Conservation (phyloP, 2,888 invertebrate genomes). For the Synanthedon tipuliformis region DNA sequence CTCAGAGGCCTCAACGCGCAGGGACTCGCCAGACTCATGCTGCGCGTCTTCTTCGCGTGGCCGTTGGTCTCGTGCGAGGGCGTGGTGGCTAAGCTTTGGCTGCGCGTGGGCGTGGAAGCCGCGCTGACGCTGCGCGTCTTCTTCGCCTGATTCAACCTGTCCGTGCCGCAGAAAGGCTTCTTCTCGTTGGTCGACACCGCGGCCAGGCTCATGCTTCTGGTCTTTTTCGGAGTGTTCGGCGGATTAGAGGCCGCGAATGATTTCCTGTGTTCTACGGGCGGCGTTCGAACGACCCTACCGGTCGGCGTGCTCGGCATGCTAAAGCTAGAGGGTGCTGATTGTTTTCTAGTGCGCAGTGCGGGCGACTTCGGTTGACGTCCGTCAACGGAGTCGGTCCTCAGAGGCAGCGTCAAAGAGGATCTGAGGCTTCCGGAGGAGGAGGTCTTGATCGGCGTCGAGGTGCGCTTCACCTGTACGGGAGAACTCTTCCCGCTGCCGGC, state of each 20-base stretch:
- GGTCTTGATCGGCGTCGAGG: slow-evolving; percentile 37
- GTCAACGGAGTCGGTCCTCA: slow-evolving; percentile 23
- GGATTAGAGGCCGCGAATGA: slow-evolving; percentile 32
- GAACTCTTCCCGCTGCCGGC: slow-evolving; percentile 30
- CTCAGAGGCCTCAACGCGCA: slow-evolving; percentile 29
- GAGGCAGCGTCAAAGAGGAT: slow-evolving; percentile 40
- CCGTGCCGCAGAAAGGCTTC: slow-evolving; percentile 42
- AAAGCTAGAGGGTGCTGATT: slow-evolving; percentile 49
- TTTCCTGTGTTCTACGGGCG: slow-evolving; percentile 36
- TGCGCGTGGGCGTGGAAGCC: slow-evolving; percentile 41
- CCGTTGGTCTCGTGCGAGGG: slow-evolving; percentile 32
- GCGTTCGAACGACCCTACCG: slow-evolving; percentile 34
- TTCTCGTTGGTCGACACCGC: slow-evolving; percentile 27
- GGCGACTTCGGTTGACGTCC: slow-evolving; percentile 14
- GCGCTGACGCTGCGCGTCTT: slow-evolving; percentile 29
- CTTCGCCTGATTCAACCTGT: slow-evolving; percentile 29
- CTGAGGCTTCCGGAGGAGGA: slow-evolving; percentile 12
- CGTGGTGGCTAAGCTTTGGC: slow-evolving; percentile 54
- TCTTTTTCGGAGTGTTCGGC: slow-evolving; percentile 43
- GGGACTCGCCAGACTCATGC: slow-evolving; percentile 51
- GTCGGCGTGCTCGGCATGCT: slow-evolving; percentile 44
- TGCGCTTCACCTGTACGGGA: slow-evolving; percentile 21
- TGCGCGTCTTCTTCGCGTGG: slow-evolving; percentile 45
- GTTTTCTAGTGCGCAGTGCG: slow-evolving; percentile 38
- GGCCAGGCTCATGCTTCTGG: slow-evolving; percentile 55